Evolutionary conservation across 1,140 invertebrate genomes (phyloP).

Genomic region (Pogonus chalceus): DNA sequence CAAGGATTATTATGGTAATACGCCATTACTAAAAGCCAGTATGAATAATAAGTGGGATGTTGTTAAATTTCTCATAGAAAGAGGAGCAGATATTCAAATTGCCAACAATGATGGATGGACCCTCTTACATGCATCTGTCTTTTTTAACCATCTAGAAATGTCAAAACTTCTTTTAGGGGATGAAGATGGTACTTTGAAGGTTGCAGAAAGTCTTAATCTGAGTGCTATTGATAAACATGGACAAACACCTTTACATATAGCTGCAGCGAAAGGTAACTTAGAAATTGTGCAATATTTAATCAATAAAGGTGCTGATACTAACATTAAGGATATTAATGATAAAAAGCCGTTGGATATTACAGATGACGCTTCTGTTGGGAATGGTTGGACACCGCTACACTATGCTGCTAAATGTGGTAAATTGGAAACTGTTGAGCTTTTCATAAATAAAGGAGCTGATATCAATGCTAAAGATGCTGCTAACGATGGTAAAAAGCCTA

Average conservation of each 20-base stretch:
- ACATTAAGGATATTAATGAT: no score
- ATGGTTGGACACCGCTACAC: no score
- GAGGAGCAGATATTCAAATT: slow-evolving; percentile 62
- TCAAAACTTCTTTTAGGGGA: background rate
- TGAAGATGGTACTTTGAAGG: background rate
- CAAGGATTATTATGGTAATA: slow-evolving; percentile 60
- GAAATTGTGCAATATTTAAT: background rate
- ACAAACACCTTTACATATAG: slow-evolving; percentile 1
- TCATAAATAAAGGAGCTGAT: slow-evolving; percentile 7
- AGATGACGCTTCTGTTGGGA: no score
- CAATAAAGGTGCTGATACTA: no score
- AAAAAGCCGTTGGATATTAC: no score
- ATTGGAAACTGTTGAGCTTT: no score
- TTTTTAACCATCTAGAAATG: background rate
- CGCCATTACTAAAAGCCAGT: slow-evolving; percentile 71
- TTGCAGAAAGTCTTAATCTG: background rate
- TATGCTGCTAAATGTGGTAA: no score
- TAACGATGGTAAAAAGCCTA: slow-evolving; percentile 8
- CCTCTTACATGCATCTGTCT: background rate
- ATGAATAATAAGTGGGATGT: slow-evolving; percentile 72
- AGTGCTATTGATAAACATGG: background rate
- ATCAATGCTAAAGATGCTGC: slow-evolving; percentile 2
- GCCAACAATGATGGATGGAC: slow-evolving; percentile 51
- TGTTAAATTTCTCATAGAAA: slow-evolving; percentile 62
- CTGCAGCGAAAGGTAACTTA: background rate